A percentile compares a stretch with the other conserved stretches of the same genome.
Evolutionary conservation across 2,113 vertebrate genomes (phyloP).

Genomic region (Amphilophus citrinellus): DNA sequence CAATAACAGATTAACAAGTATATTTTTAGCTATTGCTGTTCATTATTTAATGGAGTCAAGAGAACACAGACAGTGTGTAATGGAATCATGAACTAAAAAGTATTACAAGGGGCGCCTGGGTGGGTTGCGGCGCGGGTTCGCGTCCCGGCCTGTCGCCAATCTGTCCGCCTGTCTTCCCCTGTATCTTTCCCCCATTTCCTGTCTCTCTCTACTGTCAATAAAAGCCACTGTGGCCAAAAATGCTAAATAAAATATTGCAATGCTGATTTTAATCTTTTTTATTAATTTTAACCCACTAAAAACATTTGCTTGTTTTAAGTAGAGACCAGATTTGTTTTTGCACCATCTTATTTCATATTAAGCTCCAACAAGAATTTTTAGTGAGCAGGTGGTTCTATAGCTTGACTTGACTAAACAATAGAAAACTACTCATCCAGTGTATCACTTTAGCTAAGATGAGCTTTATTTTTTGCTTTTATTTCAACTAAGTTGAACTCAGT

Average conservation of each 20-base stretch:
- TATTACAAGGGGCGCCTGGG: too few relatives aligned
- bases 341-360: neutral
- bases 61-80: neutral
- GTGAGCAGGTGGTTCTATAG: neutral
- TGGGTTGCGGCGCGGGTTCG: too few relatives aligned
- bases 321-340: neutral
- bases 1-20: neutral
- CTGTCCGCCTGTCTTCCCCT: too few relatives aligned
- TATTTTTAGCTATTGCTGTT: neutral
- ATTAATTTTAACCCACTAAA: neutral
- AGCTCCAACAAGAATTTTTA: neutral
- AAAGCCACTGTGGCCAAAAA: too few relatives aligned
- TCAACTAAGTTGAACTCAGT: slow-evolving; percentile 42
- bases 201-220: too few relatives aligned
- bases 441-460: neutral
- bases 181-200: too few relatives aligned
- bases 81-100: neutral
- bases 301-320: neutral
- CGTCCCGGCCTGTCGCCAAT: too few relatives aligned
- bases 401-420: neutral
- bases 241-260: neutral
- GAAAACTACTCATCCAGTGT: neutral
- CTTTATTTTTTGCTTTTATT: slow-evolving; percentile 45
- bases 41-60: neutral
- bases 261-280: neutral